Conservation (phyloP, 2,888 invertebrate genomes). For the Troides helena region DNA sequence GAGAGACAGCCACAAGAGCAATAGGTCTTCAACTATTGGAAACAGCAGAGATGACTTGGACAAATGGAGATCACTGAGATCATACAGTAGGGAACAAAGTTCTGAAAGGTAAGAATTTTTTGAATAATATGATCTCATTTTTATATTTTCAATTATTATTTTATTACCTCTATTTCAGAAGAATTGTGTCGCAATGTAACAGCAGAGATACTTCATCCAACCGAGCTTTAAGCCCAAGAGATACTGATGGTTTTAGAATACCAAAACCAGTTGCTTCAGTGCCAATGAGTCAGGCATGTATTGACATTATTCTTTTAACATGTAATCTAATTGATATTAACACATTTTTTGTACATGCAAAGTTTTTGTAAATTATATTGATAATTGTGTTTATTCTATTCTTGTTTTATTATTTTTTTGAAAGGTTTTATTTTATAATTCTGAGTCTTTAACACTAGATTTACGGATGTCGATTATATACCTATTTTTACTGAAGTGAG, state of each 20-base stretch:
- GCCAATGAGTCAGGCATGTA: conserved; percentile 59
- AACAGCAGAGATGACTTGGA: conserved; percentile 74
- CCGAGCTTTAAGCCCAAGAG: conserved; percentile 66
- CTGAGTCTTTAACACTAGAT: too few species aligned
- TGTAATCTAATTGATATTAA: background rate
- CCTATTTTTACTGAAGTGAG: too few species aligned
- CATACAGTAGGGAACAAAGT: conserved; percentile 75
- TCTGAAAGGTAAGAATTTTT: conserved; percentile 61
- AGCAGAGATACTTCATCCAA: conserved; percentile 68
- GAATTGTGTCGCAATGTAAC: conserved; percentile 73
- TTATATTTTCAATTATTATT: background rate
- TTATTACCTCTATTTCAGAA: conserved; percentile 47
- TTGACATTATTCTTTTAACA: background rate
- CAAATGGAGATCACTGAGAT: conserved; percentile 70
- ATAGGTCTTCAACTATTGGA: conserved; percentile 70
- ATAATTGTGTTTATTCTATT: too few species aligned
- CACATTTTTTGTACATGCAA: too few species aligned
- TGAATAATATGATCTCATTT: background rate
- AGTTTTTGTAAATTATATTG: too few species aligned
- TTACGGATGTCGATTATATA: too few species aligned
- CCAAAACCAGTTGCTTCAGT: conserved; percentile 62
- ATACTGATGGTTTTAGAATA: conserved; percentile 69
- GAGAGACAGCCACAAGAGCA: conserved; percentile 69
- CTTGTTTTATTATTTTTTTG: too few species aligned
- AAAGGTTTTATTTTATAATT: too few species aligned